Conservation (phyloP, 2,797 vertebrate genomes). For the Sebastes kiyomatsui region DNA sequence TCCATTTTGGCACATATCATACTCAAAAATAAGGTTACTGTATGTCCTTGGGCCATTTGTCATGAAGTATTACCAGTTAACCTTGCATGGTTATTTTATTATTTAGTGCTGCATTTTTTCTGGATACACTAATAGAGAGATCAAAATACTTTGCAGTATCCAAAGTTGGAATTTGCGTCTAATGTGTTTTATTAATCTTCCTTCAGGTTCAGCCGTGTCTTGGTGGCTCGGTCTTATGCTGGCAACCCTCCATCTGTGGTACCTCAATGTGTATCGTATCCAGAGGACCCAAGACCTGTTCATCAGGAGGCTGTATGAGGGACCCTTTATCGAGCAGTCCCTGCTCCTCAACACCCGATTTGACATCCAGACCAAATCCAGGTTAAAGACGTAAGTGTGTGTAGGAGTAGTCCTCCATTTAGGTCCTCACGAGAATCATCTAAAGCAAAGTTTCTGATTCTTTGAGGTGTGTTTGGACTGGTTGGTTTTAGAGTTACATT, state of each 20-base stretch:
- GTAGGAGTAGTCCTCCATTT: not conserved
- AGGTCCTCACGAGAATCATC: not conserved
- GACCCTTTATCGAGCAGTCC: slow-evolving; percentile 76
- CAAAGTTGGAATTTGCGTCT: not conserved
- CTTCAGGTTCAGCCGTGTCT: slow-evolving; percentile 32
- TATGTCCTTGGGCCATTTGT: not conserved
- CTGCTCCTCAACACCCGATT: slow-evolving; percentile 73
- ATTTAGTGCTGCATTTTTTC: not conserved
- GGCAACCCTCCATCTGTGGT: slow-evolving; percentile 69
- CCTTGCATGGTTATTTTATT: not conserved
- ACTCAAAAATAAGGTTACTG: not conserved
- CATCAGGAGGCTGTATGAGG: slow-evolving; percentile 70
- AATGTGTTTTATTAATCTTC: not conserved
- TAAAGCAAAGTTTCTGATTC: not conserved
- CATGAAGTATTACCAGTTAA: not conserved
- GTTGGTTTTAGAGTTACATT: not conserved
- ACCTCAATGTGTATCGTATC: slow-evolving; percentile 61
- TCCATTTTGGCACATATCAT: not conserved
- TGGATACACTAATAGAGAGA: not conserved
- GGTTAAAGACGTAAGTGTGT: slow-evolving; percentile 34
- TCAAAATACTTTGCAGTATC: not conserved
- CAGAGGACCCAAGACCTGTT: slow-evolving; percentile 78
- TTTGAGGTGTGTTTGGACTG: not conserved
- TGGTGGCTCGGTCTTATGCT: slow-evolving; percentile 74
- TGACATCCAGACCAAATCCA: slow-evolving; percentile 34